Percentiles rank a stretch among this genome's conserved stretches.
Conservation (phyloP, 2,113 vertebrate genomes). For the Strix aluco region DNA sequence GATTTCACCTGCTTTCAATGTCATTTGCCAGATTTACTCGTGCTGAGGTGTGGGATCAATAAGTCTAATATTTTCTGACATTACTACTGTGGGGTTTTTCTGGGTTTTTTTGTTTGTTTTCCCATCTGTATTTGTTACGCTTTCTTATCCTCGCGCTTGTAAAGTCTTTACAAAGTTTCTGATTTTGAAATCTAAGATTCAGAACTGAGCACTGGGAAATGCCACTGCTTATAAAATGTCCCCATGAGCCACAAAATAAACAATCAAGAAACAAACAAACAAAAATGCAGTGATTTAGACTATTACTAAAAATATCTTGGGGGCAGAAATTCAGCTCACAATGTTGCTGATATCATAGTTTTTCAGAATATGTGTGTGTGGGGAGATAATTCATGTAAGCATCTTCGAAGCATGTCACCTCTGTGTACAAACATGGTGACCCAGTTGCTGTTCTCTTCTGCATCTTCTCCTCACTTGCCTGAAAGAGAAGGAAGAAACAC, state of each 20-base stretch:
- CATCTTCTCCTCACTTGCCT: not conserved
- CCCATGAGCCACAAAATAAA: not conserved
- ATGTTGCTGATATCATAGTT: not conserved
- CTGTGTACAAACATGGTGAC: rapidly evolving
- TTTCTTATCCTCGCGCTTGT: not conserved
- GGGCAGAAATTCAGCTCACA: not conserved
- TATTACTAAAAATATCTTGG: not conserved
- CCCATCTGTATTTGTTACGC: not conserved
- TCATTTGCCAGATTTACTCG: not conserved
- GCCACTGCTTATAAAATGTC: not conserved
- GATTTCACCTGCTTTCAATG: not conserved
- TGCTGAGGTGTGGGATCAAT: not conserved
- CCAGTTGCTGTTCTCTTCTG: not conserved
- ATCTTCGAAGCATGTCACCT: not conserved
- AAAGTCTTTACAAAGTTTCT: not conserved
- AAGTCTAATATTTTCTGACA: not conserved
- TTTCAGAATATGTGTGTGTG: rapidly evolving
- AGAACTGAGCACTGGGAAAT: not conserved
- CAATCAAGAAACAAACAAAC: not conserved
- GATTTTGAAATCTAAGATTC: not conserved
- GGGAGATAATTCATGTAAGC: not conserved
- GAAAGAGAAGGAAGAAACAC: not conserved
- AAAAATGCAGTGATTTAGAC: not conserved
- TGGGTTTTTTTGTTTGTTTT: not conserved
- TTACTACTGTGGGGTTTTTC: not conserved